These are phyloP conservation scores for Caenorhabditis imperialis DNA, from an alignment of 2,888 invertebrate genomes.

Conservation along the genomic window DNA sequence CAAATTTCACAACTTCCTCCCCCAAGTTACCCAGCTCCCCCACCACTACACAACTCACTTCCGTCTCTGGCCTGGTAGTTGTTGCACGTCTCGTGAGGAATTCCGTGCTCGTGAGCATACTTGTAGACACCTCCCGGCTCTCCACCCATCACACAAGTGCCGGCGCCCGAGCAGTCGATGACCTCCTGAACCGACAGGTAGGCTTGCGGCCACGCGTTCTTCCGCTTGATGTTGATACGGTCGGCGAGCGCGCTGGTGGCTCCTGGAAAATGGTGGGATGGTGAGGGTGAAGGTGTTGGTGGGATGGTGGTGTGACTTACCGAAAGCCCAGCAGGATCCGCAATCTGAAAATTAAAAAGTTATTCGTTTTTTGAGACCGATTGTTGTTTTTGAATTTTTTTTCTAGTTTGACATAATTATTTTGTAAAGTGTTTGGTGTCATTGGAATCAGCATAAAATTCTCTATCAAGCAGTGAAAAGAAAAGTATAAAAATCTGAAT, in stretches of 20 bases:
- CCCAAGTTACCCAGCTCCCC: neutral
- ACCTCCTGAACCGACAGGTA: constrained; percentile 80
- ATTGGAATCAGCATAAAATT: too few relatives aligned
- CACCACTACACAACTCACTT: constrained; percentile 71
- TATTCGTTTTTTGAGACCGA: too few relatives aligned
- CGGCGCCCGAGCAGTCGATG: constrained; percentile 80
- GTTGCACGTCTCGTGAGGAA: constrained; percentile 81
- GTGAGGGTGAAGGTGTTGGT: neutral
- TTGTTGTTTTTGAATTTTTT: too few relatives aligned
- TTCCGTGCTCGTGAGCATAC: constrained; percentile 80
- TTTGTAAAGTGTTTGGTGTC: too few relatives aligned
- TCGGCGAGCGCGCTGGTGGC: constrained; percentile 80
- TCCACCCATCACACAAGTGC: constrained; percentile 79
- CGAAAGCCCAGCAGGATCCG: constrained; percentile 81
- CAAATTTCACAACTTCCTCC: neutral
- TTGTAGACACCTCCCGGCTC: constrained; percentile 79
- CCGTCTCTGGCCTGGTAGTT: constrained; percentile 81
- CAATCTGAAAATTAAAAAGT: constrained; percentile 78
- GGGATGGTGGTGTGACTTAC: constrained; percentile 29
- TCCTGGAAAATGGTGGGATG: constrained; percentile 58
- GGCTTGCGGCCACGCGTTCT: constrained; percentile 80
- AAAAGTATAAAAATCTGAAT: too few relatives aligned
- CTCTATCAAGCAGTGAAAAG: too few relatives aligned
- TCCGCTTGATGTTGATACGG: constrained; percentile 80
- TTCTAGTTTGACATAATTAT: too few relatives aligned